A percentile compares a stretch with the other conserved stretches of the same genome.
Evolutionary conservation across 37 sponge, comb jelly and placozoan species (phyloP).

Genomic region (Hormiphora californensis): DNA sequence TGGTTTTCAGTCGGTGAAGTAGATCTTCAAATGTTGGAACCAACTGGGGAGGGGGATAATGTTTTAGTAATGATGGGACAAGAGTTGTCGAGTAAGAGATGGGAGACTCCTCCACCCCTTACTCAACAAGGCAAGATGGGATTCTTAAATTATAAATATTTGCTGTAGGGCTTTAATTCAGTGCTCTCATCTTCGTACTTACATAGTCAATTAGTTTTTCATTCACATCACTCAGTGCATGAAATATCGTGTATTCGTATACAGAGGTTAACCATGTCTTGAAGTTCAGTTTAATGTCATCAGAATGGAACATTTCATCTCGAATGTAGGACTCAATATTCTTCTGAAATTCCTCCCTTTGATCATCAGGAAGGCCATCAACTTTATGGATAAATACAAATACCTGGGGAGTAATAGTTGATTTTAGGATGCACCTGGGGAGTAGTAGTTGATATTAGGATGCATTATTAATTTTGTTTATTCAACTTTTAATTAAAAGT

Average conservation of each 20-base stretch:
- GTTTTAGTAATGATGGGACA: neutral
- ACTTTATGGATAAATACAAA: slow-evolving; percentile 65
- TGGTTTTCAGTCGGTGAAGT: slow-evolving; percentile 8
- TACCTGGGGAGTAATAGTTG: neutral
- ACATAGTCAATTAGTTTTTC: slow-evolving; percentile 23
- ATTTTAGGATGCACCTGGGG: too few species aligned
- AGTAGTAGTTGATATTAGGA: too few species aligned
- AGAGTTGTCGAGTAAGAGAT: too few species aligned
- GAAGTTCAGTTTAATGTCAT: neutral
- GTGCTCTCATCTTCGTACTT: too few species aligned
- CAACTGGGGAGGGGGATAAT: neutral
- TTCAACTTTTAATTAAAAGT: too few species aligned
- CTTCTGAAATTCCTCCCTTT: slow-evolving; percentile 8
- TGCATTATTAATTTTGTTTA: too few species aligned
- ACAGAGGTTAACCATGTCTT: slow-evolving; percentile 30
- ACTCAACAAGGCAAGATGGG: too few species aligned
- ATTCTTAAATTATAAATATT: too few species aligned
- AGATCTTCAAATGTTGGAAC: slow-evolving; percentile 1
- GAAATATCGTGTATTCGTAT: slow-evolving; percentile 44
- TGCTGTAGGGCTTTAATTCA: too few species aligned
- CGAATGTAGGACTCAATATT: neutral
- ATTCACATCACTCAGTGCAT: slow-evolving; percentile 40
- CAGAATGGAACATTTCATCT: neutral
- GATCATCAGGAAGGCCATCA: slow-evolving; percentile 71
- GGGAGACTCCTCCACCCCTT: too few species aligned